Percentiles rank a stretch among this genome's conserved stretches.
Evolutionary conservation across 2,113 vertebrate species (phyloP).

Genomic region (Atractosteus spatula): DNA sequence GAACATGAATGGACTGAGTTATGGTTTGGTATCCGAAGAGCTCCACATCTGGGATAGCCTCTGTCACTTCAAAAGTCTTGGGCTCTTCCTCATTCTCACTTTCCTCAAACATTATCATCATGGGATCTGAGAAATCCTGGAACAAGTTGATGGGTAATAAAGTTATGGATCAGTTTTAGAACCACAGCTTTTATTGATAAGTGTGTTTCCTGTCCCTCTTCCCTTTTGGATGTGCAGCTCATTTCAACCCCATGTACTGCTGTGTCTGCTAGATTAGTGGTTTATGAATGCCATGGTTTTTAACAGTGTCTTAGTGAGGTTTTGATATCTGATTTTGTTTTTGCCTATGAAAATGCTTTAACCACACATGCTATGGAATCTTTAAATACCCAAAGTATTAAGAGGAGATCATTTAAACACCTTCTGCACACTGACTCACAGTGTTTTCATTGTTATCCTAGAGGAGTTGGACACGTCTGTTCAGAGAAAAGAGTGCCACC

Average conservation of each 20-base stretch:
- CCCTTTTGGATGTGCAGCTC: neutral
- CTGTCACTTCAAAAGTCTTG: conserved; percentile 73
- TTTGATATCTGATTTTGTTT: too few species aligned
- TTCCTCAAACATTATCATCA: conserved; percentile 76
- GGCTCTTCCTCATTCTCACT: conserved; percentile 64
- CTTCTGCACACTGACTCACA: too few species aligned
- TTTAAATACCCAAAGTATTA: too few species aligned
- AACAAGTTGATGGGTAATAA: neutral
- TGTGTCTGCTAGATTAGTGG: neutral
- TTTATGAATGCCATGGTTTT: too few species aligned
- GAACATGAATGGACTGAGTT: conserved; percentile 81
- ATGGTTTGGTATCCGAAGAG: conserved; percentile 60
- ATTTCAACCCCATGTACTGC: neutral
- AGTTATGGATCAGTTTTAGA: neutral
- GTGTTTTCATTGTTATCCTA: too few species aligned
- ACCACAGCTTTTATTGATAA: conserved; percentile 2
- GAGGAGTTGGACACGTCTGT: too few species aligned
- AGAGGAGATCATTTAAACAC: too few species aligned
- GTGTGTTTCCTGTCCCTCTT: neutral
- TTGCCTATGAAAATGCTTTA: too few species aligned
- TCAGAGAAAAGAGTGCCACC: too few species aligned
- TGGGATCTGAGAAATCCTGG: conserved; percentile 80
- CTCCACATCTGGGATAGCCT: conserved; percentile 77
- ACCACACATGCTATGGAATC: too few species aligned
- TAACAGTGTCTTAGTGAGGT: too few species aligned